Conservation (phyloP, 2,888 invertebrate species). For the Stegophylla sp. region DNA sequence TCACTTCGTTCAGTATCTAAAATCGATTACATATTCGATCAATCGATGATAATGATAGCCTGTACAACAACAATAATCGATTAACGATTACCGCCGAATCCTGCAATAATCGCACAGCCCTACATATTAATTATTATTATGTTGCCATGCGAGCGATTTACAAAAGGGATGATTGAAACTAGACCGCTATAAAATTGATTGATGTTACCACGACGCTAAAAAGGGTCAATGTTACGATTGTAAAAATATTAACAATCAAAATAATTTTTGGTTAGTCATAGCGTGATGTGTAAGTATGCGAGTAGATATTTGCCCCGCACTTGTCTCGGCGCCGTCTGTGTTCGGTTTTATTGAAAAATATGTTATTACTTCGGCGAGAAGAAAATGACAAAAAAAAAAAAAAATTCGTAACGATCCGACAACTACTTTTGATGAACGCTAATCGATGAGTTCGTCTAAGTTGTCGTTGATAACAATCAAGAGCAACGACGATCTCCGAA, state of each 20-base stretch:
- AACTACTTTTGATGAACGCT: not conserved
- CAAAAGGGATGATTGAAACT: not conserved
- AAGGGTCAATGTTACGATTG: slow-evolving; percentile 1
- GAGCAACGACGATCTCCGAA: not conserved
- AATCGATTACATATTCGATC: too few species aligned
- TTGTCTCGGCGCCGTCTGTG: not conserved
- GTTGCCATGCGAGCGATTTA: slow-evolving; percentile 27
- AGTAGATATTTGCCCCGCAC: not conserved
- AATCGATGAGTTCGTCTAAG: not conserved
- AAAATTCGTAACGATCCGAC: not conserved
- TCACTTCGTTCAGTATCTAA: too few species aligned
- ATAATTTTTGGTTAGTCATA: not conserved
- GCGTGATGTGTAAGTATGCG: not conserved
- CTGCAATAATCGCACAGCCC: too few species aligned
- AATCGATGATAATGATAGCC: too few species aligned
- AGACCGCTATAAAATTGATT: slow-evolving; percentile 13
- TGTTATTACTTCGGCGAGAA: too few species aligned
- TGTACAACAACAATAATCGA: too few species aligned
- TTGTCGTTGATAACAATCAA: not conserved
- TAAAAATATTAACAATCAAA: not conserved
- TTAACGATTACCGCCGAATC: too few species aligned
- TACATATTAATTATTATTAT: not conserved
- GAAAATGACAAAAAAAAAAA: not conserved
- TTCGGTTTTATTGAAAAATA: not conserved
- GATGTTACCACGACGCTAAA: slow-evolving; percentile 7